Conservation (phyloP, 2,888 invertebrate species). For the Pollenia griseotomentosa region DNA sequence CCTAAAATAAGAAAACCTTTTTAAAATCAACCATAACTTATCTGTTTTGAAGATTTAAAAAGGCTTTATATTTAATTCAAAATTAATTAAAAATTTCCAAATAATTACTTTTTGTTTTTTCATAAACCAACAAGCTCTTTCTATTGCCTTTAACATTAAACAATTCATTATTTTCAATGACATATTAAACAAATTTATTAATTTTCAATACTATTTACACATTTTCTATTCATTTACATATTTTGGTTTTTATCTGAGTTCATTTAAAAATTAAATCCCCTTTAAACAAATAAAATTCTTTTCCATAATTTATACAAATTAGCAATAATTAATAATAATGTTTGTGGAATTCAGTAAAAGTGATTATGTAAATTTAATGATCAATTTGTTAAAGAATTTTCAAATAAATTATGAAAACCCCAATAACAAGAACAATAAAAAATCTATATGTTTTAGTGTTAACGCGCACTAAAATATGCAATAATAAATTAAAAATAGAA, state of each 20-base stretch:
- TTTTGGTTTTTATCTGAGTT: neutral
- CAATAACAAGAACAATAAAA: neutral
- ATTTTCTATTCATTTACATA: neutral
- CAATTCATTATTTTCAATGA: no score
- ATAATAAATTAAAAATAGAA: conserved; percentile 5
- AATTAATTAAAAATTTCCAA: no score
- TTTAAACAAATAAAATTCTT: neutral
- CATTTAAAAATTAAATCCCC: neutral
- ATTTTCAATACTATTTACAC: neutral
- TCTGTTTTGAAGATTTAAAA: no score
- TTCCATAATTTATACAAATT: conserved; percentile 55
- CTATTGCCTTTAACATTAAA: no score
- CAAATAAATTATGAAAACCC: conserved; percentile 14
- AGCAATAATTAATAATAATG: conserved; percentile 42
- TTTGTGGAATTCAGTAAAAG: conserved; percentile 34
- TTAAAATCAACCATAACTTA: no score
- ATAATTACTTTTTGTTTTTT: no score
- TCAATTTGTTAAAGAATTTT: conserved; percentile 26
- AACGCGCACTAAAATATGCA: neutral
- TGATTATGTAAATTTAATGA: conserved; percentile 52
- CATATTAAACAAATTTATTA: neutral
- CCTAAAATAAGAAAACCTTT: no score
- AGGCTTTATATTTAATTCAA: no score
- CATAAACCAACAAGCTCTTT: no score
- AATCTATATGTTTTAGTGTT: neutral